Evolutionary conservation across 2,888 invertebrate genomes (phyloP).

Genomic region (Tolmerus cingulatus): DNA sequence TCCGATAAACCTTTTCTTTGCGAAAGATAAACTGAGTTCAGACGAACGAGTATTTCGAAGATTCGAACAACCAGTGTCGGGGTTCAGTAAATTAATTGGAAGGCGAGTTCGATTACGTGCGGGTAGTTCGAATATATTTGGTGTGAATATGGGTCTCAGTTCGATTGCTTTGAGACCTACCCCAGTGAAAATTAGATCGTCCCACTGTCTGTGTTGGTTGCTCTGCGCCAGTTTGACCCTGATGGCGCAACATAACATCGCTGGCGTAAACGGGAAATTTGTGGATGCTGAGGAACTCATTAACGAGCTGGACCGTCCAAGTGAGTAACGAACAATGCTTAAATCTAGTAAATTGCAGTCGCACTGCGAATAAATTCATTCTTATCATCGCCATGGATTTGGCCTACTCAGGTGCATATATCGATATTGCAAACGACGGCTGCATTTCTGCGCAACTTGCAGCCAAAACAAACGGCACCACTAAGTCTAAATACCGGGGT

Average conservation of each 20-base stretch:
- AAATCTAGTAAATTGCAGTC: background rate
- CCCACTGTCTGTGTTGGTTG: conserved; percentile 57
- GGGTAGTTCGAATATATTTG: background rate
- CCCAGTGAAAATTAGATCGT: conserved; percentile 52
- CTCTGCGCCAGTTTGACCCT: conserved; percentile 57
- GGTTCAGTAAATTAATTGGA: conserved; percentile 14
- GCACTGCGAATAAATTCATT: background rate
- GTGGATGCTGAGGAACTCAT: conserved; percentile 63
- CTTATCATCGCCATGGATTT: background rate
- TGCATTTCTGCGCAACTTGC: background rate
- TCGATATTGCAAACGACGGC: background rate
- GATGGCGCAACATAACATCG: conserved; percentile 54
- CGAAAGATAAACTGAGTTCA: conserved; percentile 41
- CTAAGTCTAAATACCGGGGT: conserved; percentile 17
- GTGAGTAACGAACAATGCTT: background rate
- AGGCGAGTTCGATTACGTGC: conserved; percentile 17
- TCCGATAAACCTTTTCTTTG: conserved; percentile 46
- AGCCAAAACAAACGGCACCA: background rate
- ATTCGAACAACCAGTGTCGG: background rate
- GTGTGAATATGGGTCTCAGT: conserved; percentile 30
- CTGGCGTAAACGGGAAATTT: conserved; percentile 56
- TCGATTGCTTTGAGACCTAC: background rate
- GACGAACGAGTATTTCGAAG: background rate
- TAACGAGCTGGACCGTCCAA: conserved; percentile 63
- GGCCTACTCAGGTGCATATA: background rate